These are phyloP conservation scores for Amblyopsis rosae DNA, from an alignment of 2,113 vertebrate genomes.

Conservation along the genomic window DNA sequence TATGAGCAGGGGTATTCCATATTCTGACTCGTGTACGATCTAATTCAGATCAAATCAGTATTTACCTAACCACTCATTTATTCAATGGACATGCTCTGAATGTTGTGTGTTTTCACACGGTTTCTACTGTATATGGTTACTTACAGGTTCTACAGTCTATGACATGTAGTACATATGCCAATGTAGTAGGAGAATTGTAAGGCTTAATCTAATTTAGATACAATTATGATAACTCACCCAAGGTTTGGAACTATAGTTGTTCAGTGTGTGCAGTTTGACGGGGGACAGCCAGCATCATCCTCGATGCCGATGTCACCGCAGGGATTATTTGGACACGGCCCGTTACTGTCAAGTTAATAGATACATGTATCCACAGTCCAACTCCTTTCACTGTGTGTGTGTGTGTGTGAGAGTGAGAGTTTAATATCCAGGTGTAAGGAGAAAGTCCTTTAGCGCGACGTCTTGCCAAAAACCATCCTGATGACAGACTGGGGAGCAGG, in stretches of 20 bases:
- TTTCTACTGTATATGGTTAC: too few species aligned
- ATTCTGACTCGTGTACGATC: too few species aligned
- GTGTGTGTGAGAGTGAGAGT: conserved; percentile 5
- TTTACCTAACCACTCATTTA: too few species aligned
- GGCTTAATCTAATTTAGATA: neutral
- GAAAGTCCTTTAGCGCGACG: conserved; percentile 43
- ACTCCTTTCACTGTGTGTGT: conserved; percentile 27
- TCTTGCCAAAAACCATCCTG: conserved; percentile 28
- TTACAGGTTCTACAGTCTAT: too few species aligned
- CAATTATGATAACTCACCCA: neutral
- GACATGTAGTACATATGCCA: too few species aligned
- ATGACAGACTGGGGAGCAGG: conserved; percentile 50
- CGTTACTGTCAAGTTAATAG: conserved; percentile 44
- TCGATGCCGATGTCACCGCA: conserved; percentile 27
- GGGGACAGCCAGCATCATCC: conserved; percentile 15
- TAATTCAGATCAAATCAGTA: too few species aligned
- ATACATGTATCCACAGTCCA: conserved; percentile 58
- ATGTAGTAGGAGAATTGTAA: too few species aligned
- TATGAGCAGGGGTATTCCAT: too few species aligned
- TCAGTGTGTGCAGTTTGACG: neutral
- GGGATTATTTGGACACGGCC: conserved; percentile 64
- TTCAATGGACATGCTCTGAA: too few species aligned
- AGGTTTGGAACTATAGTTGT: neutral
- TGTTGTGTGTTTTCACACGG: too few species aligned
- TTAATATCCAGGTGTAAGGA: conserved; percentile 61